These are phyloP conservation scores for Platyscapa corneri DNA, from an alignment of 1,140 invertebrate genomes.

Conservation along the genomic window DNA sequence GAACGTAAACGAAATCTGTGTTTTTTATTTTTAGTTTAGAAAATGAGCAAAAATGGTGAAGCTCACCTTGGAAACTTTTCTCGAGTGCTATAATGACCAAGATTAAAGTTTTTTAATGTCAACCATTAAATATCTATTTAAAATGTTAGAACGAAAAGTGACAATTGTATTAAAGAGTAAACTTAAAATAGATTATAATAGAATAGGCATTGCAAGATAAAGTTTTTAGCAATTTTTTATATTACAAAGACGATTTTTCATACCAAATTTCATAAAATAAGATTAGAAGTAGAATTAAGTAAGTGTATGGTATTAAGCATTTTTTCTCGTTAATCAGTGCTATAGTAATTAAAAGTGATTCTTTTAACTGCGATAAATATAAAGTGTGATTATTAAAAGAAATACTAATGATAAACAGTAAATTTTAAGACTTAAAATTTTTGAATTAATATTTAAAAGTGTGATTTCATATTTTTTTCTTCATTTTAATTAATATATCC, in stretches of 20 bases:
- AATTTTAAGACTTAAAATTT: not conserved
- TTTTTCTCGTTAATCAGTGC: not conserved
- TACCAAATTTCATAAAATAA: slow-evolving; percentile 26
- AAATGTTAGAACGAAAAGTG: not conserved
- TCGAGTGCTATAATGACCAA: not conserved
- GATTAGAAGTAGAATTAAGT: not conserved
- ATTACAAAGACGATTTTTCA: slow-evolving; percentile 18
- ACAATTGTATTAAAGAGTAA: not conserved
- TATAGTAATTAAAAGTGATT: not conserved
- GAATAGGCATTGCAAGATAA: not conserved
- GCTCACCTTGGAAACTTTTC: not conserved
- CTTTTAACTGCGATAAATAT: not conserved
- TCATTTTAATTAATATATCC: not conserved
- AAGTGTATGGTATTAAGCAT: not conserved
- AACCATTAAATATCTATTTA: not conserved
- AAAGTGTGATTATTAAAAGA: not conserved
- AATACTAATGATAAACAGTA: not conserved
- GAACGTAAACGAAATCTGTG: not conserved
- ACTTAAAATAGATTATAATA: not conserved
- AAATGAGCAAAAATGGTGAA: not conserved
- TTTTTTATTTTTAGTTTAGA: not conserved
- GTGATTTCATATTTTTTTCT: not conserved
- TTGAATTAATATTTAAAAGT: not conserved
- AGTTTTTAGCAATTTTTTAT: slow-evolving; percentile 20
- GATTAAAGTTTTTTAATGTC: not conserved